A percentile compares a stretch with the other conserved stretches of the same genome.
These are phyloP conservation scores for Asarcornis scutulata DNA, from an alignment of 2,113 vertebrate species.

Conservation along the genomic window DNA sequence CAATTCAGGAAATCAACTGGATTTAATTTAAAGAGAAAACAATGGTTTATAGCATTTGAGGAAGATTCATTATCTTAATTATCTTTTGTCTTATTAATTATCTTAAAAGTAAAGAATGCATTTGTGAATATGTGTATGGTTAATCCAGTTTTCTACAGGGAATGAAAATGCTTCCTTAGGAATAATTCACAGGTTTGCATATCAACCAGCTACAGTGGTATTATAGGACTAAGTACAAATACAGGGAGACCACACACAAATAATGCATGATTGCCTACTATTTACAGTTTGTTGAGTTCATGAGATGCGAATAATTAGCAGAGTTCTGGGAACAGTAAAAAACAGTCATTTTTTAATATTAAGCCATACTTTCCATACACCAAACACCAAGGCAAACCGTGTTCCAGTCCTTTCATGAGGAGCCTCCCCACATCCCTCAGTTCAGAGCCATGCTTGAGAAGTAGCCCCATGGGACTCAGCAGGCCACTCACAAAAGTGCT, in stretches of 20 bases:
- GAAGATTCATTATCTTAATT: not conserved
- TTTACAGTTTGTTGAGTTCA: not conserved
- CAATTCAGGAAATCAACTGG: not conserved
- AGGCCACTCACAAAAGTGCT: not conserved
- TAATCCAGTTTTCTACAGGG: not conserved
- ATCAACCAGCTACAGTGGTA: not conserved
- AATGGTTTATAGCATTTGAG: not conserved
- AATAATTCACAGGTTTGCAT: not conserved
- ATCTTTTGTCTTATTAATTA: not conserved
- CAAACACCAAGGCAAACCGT: not conserved
- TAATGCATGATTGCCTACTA: not conserved
- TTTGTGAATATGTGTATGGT: not conserved
- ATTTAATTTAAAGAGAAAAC: not conserved
- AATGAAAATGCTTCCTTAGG: not conserved
- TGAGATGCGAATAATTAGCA: not conserved
- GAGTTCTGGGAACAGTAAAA: not conserved
- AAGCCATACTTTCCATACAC: not conserved
- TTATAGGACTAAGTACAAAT: not conserved
- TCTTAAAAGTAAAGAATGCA: not conserved
- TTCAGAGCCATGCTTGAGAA: not conserved
- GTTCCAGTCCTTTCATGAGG: not conserved
- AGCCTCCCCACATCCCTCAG: not conserved
- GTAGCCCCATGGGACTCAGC: not conserved
- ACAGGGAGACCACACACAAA: not conserved
- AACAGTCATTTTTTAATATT: not conserved